phyloP scores from a whole-genome alignment of 1,140 invertebrate species.

The Aphelenchoides fujianensis region DNA sequence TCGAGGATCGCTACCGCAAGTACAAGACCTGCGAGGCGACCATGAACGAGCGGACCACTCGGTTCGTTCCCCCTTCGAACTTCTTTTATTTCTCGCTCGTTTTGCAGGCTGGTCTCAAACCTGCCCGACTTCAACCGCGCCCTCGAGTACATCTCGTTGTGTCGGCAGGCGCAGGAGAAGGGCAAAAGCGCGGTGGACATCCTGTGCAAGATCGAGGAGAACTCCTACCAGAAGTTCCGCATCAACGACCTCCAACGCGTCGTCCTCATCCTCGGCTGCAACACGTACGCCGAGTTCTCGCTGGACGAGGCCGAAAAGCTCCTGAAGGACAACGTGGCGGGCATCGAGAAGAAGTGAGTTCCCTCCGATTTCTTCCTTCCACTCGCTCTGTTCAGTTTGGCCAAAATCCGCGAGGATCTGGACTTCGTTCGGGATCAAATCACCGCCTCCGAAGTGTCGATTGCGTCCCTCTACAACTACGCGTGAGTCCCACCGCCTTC shows the following conservation, averaged over 20 bases:
- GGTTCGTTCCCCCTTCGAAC: no score
- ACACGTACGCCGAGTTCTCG: conserved; percentile 19
- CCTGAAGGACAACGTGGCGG: conserved; percentile 16
- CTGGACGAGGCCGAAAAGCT: conserved; percentile 26
- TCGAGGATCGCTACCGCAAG: conserved; percentile 88
- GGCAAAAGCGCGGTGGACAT: conserved; percentile 6
- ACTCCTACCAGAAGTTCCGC: conserved; percentile 5
- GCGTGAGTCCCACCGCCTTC: no score
- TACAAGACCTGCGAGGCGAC: conserved; percentile 94
- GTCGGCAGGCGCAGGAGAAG: conserved; percentile 31
- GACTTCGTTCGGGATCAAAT: conserved; percentile 89
- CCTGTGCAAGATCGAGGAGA: conserved; percentile 24
- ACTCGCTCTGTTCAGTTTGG: conserved; percentile 63
- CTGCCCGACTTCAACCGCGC: conserved; percentile 80
- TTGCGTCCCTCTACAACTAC: conserved; percentile 60
- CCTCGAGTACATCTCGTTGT: conserved; percentile 8
- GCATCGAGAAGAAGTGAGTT: conserved; percentile 23
- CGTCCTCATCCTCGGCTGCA: conserved; percentile 15
- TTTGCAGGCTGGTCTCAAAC: conserved; percentile 68
- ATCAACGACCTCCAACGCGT: conserved; percentile 21
- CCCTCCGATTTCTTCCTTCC: conserved; percentile 12
- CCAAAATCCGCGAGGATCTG: conserved; percentile 82
- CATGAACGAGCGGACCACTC: conserved; percentile 4
- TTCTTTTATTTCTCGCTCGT: no score
- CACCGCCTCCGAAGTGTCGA: conserved; percentile 93